These are phyloP conservation scores for Watsonalla cultraria DNA, from an alignment of 2,888 invertebrate species.

Conservation along the genomic window DNA sequence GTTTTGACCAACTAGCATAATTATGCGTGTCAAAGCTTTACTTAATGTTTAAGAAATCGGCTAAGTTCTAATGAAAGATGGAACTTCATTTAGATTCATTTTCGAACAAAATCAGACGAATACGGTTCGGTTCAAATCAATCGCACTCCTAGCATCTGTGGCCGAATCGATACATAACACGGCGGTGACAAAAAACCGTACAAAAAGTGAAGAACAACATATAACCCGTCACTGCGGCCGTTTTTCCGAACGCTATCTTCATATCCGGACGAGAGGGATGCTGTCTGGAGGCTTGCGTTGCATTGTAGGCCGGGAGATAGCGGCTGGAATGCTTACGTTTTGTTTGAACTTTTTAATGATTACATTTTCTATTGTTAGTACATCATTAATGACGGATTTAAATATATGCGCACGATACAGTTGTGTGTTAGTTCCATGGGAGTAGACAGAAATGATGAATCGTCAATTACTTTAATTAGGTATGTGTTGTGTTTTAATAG, in stretches of 20 bases:
- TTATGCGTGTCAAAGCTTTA: too few species aligned
- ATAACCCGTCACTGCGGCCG: constrained; percentile 44
- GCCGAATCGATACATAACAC: constrained; percentile 45
- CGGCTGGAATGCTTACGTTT: constrained; percentile 22
- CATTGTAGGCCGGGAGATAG: constrained; percentile 14
- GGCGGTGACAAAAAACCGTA: constrained; percentile 47
- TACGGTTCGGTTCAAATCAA: constrained; percentile 1
- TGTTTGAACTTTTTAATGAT: constrained; percentile 11
- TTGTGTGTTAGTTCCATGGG: too few species aligned
- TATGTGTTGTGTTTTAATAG: too few species aligned
- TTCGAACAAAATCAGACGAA: constrained; percentile 7
- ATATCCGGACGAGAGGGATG: constrained; percentile 53
- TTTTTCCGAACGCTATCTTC: constrained; percentile 72
- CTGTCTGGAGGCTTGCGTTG: constrained; percentile 22
- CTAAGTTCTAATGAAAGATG: not conserved
- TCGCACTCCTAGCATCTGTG: constrained; percentile 22
- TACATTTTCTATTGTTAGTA: too few species aligned
- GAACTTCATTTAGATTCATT: not conserved
- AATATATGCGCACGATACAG: too few species aligned
- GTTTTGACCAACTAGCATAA: too few species aligned
- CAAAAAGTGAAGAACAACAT: constrained; percentile 52
- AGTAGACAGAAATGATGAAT: too few species aligned
- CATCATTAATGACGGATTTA: too few species aligned
- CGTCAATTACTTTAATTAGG: too few species aligned
- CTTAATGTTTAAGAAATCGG: too few species aligned